These are phyloP conservation scores for Rousettus madagascariensis DNA, from an alignment of 2,797 vertebrate species.

Conservation along the genomic window DNA sequence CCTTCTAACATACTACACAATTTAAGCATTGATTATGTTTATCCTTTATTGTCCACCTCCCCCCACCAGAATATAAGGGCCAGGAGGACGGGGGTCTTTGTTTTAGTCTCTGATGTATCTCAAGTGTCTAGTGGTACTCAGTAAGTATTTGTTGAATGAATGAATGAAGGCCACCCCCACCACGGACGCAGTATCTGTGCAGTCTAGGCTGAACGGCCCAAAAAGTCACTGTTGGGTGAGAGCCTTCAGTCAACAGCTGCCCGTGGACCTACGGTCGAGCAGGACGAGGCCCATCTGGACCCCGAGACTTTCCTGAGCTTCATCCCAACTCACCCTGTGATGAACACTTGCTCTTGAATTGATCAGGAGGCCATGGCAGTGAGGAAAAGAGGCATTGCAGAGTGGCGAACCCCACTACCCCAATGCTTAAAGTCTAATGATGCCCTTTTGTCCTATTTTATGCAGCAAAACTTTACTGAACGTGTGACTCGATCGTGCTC, in stretches of 20 bases:
- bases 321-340: neutral
- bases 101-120: neutral
- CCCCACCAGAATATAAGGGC: neutral
- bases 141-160: neutral
- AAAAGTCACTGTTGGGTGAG: neutral
- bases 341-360: neutral
- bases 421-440: neutral
- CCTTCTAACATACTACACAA: neutral
- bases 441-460: neutral
- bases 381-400: neutral
- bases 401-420: neutral
- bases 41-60: neutral
- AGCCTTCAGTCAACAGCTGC: neutral
- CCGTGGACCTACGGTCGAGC: neutral
- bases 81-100: neutral
- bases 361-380: neutral
- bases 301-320: neutral
- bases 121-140: neutral
- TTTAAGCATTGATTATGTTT: neutral
- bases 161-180: too few relatives aligned
- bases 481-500: neutral
- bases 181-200: neutral
- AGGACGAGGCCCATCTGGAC: neutral
- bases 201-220: neutral
- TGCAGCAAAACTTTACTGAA: neutral